Evolutionary conservation across 1,140 invertebrate genomes (phyloP).

Genomic region (Aphidius ervi): DNA sequence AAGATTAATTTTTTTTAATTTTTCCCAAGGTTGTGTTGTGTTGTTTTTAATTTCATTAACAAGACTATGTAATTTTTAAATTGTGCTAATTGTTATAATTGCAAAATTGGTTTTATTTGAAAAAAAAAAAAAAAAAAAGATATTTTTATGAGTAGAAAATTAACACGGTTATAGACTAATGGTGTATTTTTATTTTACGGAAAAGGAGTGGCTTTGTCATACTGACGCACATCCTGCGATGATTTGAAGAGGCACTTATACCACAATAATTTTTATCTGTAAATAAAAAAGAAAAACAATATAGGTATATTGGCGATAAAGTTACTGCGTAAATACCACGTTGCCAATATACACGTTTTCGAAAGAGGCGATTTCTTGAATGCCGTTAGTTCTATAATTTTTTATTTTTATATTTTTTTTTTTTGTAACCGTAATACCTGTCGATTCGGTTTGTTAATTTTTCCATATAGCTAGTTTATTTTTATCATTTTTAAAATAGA

Average conservation of each 20-base stretch:
- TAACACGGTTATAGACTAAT: not conserved
- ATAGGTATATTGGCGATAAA: no score
- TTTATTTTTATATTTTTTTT: no score
- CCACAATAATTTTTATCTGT: not conserved
- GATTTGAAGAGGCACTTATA: no score
- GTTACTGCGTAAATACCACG: no score
- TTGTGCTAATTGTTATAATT: not conserved
- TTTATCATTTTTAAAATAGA: not conserved
- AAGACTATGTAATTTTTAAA: conserved; percentile 2
- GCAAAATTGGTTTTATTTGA: not conserved
- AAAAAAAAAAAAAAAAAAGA: not conserved
- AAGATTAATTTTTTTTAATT: no score
- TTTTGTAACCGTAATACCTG: no score
- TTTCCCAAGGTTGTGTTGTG: no score
- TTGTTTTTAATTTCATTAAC: not conserved
- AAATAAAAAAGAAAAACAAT: conserved; percentile 1
- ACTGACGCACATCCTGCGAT: conserved; percentile 17
- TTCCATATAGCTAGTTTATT: not conserved
- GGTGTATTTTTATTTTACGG: conserved; percentile 18
- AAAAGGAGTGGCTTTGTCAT: conserved; percentile 19
- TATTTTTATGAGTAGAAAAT: not conserved
- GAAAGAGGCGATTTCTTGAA: no score
- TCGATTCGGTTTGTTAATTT: conserved; percentile 9
- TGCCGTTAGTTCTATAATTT: no score
- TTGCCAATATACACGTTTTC: no score